These are phyloP conservation scores for Australoheros facetus DNA, from an alignment of 2,797 vertebrate genomes.

Conservation along the genomic window DNA sequence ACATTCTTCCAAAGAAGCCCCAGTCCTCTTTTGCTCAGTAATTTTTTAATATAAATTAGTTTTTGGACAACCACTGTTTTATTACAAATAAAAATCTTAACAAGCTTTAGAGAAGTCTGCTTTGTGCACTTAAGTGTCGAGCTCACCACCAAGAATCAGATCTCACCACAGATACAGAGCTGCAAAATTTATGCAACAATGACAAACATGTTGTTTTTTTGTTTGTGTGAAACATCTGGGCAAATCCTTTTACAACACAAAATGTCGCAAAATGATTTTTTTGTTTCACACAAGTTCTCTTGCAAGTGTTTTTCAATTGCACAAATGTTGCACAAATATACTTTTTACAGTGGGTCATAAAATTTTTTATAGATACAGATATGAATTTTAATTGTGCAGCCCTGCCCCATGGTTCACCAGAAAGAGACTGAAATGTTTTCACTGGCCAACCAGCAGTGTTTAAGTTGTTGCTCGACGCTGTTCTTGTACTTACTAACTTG, in stretches of 20 bases:
- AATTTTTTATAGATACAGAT: slow-evolving; percentile 15
- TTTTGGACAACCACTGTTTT: slow-evolving; percentile 31
- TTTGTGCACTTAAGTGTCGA: neutral
- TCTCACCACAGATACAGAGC: slow-evolving; percentile 31
- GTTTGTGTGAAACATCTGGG: slow-evolving; percentile 4
- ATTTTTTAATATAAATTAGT: slow-evolving; percentile 2
- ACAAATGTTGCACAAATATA: neutral
- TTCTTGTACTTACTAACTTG: slow-evolving; percentile 83
- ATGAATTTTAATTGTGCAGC: slow-evolving; percentile 36
- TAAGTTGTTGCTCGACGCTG: neutral
- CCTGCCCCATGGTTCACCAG: slow-evolving; percentile 20
- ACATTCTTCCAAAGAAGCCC: slow-evolving; percentile 60
- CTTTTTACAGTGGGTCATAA: neutral
- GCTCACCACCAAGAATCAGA: slow-evolving; percentile 34
- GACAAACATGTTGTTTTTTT: slow-evolving; percentile 13
- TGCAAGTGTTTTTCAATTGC: neutral
- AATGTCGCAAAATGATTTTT: neutral
- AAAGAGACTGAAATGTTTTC: slow-evolving; percentile 13
- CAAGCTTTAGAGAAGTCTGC: slow-evolving; percentile 42
- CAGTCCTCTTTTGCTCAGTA: slow-evolving; percentile 14
- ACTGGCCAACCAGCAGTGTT: slow-evolving; percentile 18
- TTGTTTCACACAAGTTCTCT: neutral
- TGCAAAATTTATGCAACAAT: slow-evolving; percentile 40
- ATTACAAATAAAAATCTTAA: slow-evolving; percentile 12
- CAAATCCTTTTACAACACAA: slow-evolving; percentile 6